Evolutionary conservation across 1,140 invertebrate genomes (phyloP).

Genomic region (Ceratina japonica): DNA sequence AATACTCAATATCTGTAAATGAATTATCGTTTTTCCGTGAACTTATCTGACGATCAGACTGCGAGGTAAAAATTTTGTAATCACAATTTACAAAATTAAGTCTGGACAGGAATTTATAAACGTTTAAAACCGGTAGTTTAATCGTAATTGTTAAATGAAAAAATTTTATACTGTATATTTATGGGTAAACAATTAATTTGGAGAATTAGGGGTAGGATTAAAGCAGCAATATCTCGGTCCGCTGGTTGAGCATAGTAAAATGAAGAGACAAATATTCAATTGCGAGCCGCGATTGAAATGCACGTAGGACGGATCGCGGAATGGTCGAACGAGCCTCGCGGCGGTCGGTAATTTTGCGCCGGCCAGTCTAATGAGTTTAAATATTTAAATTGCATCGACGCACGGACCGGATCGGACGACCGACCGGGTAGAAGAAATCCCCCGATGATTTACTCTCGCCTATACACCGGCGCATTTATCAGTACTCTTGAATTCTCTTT

Average conservation of each 20-base stretch:
- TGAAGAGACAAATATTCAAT: slow-evolving; percentile 25
- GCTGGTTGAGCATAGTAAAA: slow-evolving; percentile 7
- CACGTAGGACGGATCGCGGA: neutral
- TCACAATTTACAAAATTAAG: too few relatives aligned
- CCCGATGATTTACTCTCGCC: slow-evolving; percentile 41
- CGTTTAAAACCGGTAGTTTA: too few relatives aligned
- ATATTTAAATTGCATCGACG: slow-evolving; percentile 40
- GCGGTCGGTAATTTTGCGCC: slow-evolving; percentile 22
- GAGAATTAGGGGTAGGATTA: too few relatives aligned
- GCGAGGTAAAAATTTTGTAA: too few relatives aligned
- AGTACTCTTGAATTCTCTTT: slow-evolving; percentile 24
- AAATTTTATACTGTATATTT: too few relatives aligned
- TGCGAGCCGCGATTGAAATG: slow-evolving; percentile 20
- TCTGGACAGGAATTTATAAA: too few relatives aligned
- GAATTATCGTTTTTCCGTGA: too few relatives aligned
- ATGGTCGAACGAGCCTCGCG: neutral
- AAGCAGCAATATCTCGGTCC: too few relatives aligned
- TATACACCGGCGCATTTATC: slow-evolving; percentile 32
- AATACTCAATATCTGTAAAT: too few relatives aligned
- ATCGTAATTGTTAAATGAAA: too few relatives aligned
- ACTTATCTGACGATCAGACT: too few relatives aligned
- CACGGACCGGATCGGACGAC: neutral
- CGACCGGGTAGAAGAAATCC: neutral
- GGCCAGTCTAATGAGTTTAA: slow-evolving; percentile 38
- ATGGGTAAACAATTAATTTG: too few relatives aligned